Percentiles rank a stretch among this genome's conserved stretches.
These are phyloP conservation scores for Menura novaehollandiae DNA, from an alignment of 2,113 vertebrate species.

Conservation along the genomic window DNA sequence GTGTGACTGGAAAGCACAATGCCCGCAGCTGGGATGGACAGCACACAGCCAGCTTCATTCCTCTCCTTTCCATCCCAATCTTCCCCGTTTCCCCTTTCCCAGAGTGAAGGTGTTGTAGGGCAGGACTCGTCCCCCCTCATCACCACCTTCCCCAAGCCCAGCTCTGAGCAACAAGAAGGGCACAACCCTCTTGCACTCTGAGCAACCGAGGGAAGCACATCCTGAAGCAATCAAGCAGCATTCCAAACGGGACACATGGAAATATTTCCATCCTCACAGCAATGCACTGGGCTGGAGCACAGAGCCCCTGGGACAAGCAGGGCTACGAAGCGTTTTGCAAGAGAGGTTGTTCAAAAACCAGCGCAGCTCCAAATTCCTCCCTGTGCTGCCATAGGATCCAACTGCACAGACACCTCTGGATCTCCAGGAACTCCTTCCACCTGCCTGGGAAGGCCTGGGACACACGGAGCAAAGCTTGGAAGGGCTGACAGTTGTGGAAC, in stretches of 20 bases:
- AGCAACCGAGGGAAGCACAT: background rate
- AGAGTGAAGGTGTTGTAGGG: background rate
- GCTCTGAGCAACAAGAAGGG: background rate
- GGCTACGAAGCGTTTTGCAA: background rate
- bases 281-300: background rate
- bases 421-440: constrained; percentile 8
- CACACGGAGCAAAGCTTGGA: background rate
- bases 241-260: background rate
- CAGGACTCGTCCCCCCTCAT: background rate
- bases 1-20: background rate
- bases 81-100: background rate
- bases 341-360: background rate
- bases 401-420: background rate
- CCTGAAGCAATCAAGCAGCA: background rate
- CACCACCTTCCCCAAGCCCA: background rate
- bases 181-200: too few species aligned
- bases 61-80: background rate
- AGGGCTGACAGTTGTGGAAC: background rate
- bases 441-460: constrained; percentile 10
- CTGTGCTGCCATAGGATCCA: background rate
- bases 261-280: background rate
- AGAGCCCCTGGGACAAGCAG: background rate
- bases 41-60: background rate
- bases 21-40: background rate
- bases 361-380: background rate